phyloP scores from a whole-genome alignment of 2,888 invertebrate genomes.

The Andrena bicolor region DNA sequence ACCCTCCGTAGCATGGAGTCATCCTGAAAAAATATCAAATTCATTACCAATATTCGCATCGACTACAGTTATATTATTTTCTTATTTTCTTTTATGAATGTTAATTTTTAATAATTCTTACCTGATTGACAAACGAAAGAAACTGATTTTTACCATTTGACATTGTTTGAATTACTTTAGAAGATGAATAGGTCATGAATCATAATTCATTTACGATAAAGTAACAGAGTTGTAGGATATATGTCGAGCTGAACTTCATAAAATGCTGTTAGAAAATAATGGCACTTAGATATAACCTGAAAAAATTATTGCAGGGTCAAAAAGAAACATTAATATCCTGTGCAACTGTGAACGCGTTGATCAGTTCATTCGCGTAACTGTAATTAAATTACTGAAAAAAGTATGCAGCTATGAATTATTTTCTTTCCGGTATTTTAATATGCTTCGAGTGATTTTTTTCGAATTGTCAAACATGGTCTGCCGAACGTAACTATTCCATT shows the following conservation, averaged over 20 bases:
- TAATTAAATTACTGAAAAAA: slow-evolving; percentile 14
- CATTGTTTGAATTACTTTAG: slow-evolving; percentile 30
- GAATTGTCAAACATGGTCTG: slow-evolving; percentile 21
- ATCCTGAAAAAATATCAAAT: slow-evolving; percentile 47
- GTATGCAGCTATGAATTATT: background rate
- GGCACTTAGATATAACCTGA: slow-evolving; percentile 48
- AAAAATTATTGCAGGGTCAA: slow-evolving; percentile 30
- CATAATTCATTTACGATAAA: slow-evolving; percentile 7
- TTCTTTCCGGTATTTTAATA: slow-evolving; percentile 17
- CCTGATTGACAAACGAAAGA: slow-evolving; percentile 55
- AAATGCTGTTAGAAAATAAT: slow-evolving; percentile 17
- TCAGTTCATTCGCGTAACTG: background rate
- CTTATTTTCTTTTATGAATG: background rate
- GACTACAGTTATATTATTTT: background rate
- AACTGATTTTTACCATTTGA: slow-evolving; percentile 24
- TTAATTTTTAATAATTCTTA: slow-evolving; percentile 33
- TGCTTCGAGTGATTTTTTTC: slow-evolving; percentile 14
- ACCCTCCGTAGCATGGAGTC: slow-evolving; percentile 56
- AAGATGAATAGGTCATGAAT: background rate
- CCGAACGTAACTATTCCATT: slow-evolving; percentile 29
- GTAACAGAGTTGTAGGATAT: background rate
- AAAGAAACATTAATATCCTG: background rate
- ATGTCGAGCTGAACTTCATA: slow-evolving; percentile 1
- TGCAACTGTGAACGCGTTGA: background rate
- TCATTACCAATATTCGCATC: background rate